These are phyloP conservation scores for Ashinkailepas kermadecensis DNA, from an alignment of 2,888 invertebrate species.

Conservation along the genomic window DNA sequence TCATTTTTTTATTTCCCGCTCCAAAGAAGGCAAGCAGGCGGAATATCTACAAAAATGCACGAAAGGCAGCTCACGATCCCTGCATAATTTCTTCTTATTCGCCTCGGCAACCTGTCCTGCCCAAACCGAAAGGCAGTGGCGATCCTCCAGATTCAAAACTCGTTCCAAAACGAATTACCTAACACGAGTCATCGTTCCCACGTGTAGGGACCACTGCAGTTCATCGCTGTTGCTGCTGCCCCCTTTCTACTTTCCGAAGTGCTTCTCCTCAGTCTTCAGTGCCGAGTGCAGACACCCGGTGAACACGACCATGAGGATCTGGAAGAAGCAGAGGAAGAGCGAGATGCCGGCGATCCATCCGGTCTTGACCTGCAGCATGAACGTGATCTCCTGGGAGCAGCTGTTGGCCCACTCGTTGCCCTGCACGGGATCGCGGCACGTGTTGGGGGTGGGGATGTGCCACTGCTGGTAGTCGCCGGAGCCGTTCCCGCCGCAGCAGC, in stretches of 20 bases:
- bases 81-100: too few relatives aligned
- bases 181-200: too few relatives aligned
- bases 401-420: conserved; percentile 75
- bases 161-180: too few relatives aligned
- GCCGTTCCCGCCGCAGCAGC: conserved; percentile 82
- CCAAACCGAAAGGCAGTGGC: too few relatives aligned
- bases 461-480: conserved; percentile 70
- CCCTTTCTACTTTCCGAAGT: not conserved
- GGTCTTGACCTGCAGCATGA: conserved; percentile 42
- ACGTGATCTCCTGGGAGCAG: conserved; percentile 31
- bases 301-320: conserved; percentile 47
- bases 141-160: too few relatives aligned
- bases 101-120: too few relatives aligned
- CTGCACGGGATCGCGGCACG: conserved; percentile 77
- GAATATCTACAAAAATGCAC: too few relatives aligned
- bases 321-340: conserved; percentile 64
- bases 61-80: too few relatives aligned
- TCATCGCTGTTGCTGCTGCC: not conserved
- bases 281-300: conserved; percentile 1
- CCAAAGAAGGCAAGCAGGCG: too few relatives aligned
- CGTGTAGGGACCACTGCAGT: too few relatives aligned
- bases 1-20: too few relatives aligned
- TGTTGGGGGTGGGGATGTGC: conserved; percentile 69
- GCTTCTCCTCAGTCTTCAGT: not conserved
- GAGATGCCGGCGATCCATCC: conserved; percentile 75